Evolutionary conservation across 2,888 invertebrate genomes (phyloP).

Genomic region (Oscheius myriophilus): DNA sequence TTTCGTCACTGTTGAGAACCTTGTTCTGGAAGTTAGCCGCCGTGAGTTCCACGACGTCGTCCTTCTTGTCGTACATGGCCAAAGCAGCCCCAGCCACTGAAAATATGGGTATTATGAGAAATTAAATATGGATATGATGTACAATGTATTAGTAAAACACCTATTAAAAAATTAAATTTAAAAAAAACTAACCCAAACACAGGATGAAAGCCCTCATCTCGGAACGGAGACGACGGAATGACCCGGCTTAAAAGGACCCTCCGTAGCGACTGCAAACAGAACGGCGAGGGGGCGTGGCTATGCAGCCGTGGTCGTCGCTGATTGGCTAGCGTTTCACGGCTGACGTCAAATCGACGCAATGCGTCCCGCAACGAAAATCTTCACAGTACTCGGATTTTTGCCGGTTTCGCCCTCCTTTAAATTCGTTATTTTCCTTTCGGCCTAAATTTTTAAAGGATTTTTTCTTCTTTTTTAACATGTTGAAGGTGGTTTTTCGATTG

Average conservation of each 20-base stretch:
- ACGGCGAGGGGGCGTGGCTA: neutral
- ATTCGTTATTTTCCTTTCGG: conserved; percentile 1
- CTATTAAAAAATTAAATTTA: neutral
- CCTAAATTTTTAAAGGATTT: neutral
- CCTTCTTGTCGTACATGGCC: conserved; percentile 64
- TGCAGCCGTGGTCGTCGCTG: conserved; percentile 31
- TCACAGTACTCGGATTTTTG: conserved; percentile 8
- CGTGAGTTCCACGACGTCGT: conserved; percentile 83
- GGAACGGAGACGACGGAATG: neutral
- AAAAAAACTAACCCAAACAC: conserved; percentile 13
- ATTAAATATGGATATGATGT: neutral
- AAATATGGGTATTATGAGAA: conserved; percentile 4
- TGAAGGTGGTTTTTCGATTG: too few species aligned
- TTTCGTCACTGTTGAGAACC: conserved; percentile 83
- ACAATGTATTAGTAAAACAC: neutral
- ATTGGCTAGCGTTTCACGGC: conserved; percentile 28
- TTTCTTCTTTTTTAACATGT: neutral
- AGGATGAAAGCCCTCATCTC: conserved; percentile 14
- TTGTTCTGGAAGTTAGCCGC: conserved; percentile 85
- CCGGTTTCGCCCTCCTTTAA: conserved; percentile 17
- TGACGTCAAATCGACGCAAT: conserved; percentile 7
- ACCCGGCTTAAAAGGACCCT: conserved; percentile 5
- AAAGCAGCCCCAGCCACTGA: conserved; percentile 33
- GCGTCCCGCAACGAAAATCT: conserved; percentile 11
- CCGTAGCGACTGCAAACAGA: conserved; percentile 15